Conservation (phyloP, 2,797 vertebrate genomes). For the Molossus alvarezi region DNA sequence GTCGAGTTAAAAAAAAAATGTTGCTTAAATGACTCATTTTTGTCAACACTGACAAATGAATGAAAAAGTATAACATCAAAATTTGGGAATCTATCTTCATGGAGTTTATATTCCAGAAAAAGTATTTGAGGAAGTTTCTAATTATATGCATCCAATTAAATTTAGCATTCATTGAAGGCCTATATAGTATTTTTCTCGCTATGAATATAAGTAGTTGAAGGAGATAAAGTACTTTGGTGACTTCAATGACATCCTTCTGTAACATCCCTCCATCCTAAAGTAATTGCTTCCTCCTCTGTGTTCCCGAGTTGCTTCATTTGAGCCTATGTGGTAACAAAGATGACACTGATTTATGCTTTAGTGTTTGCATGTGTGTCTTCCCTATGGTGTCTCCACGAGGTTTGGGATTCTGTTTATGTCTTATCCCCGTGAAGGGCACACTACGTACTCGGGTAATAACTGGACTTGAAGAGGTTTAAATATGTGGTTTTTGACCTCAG, state of each 20-base stretch:
- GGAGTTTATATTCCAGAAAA: background rate
- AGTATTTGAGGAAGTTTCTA: slow-evolving; percentile 17
- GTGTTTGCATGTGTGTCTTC: background rate
- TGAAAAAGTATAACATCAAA: slow-evolving; percentile 1
- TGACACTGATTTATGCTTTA: no score
- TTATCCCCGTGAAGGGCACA: background rate
- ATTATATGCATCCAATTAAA: background rate
- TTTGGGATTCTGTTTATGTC: background rate
- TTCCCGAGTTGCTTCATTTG: background rate
- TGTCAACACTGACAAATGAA: slow-evolving; percentile 3
- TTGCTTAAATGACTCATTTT: slow-evolving; percentile 27
- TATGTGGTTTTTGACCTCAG: background rate
- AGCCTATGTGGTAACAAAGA: background rate
- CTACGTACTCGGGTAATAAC: background rate
- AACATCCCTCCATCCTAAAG: background rate
- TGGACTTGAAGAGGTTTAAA: background rate
- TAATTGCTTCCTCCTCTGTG: background rate
- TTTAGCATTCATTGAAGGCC: background rate
- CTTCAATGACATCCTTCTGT: background rate
- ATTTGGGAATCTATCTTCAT: background rate
- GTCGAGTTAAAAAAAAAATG: background rate
- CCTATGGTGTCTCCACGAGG: background rate
- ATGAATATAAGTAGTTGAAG: background rate
- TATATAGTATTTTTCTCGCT: background rate
- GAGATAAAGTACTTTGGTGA: background rate